Base-by-base conservation (phyloP, 2,113 vertebrate genomes). In the Amblyopsis rosae region DNA sequence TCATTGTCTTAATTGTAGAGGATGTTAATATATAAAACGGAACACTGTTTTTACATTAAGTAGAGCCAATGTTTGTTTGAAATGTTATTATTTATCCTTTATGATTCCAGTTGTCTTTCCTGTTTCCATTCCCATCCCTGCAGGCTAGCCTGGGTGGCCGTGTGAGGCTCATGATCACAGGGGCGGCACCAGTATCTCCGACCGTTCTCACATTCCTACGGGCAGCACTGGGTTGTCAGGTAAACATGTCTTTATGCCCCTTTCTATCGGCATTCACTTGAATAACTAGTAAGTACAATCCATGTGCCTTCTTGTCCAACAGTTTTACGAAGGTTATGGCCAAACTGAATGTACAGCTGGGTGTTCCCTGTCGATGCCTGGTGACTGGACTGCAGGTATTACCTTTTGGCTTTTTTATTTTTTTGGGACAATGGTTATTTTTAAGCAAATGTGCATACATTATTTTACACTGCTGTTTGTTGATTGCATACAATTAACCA, bases 251-350 rank as follows among this genome's bases (percentile, higher is more conserved):
- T 45, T 9, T 11, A 12, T 45, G 33, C 3, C 15, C 59, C 33
- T 60, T 69, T 62, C n/a, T 0, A n/a, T 59, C 6, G 12, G 6
- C 35, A 9, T 5, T 46, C 46, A 56, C 49, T 35, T 46, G 4
- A 41, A 8, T 56, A 6, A 47, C 7, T 59, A 9, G 26, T 57
- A 16, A 48, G 45, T 64, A 17, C 35, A 59, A 50, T 48, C 4
- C 6, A 0, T 26, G 7, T 41, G 47, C 57, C 49, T 12, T 35
- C 63, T 13, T 10, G 46, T 76, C 62, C 26, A 73, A n/a, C 72
- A 99, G 98, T 98, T 99, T 83, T 99, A 98, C 65, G 98, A 99
- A 93, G 97, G 97, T n/a, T 99, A 98, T 0, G 97, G 98, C 26
- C 97, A 99, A 91, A 99, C 97, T 0, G 98, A 99, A 86, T 98